Base-by-base conservation (phyloP, 2,113 vertebrate species). In the Hucho hucho region DNA sequence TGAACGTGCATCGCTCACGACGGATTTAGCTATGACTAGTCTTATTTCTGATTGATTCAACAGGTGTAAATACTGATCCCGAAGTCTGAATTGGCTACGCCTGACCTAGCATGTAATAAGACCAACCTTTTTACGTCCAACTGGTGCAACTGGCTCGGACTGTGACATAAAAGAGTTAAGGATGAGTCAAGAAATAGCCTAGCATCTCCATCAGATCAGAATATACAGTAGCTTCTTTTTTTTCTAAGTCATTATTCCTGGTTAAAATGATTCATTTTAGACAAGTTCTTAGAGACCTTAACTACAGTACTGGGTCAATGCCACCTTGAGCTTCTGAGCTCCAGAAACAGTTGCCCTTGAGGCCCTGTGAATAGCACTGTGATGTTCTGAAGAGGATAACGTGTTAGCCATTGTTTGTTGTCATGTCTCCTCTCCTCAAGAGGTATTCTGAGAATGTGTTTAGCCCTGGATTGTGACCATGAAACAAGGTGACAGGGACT, bases 391-490 rank as follows among this genome's bases (percentile, higher is more conserved):
- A 49, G 47, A 49, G 47, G 47, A 49, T 32, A 32, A 32, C 32
- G 6, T 32, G 32, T 32, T 49, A 14, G 47, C 9, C 47, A 49
- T 59, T 59, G 14, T 6, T 59, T 59, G 56, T 20, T 20, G 56
- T 59, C 16, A 18, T 61, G 5, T 22, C 6, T 61, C 4, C 13
- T 56, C 49, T n/a, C 58, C n/a, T 61, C 58, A 22, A 61, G n/a
- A 61, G 58, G 4, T 61, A 22, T 61, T 61, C n/a, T n/a, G 58
- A 61, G 58, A 61, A 61, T 61, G 58, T 61, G 20, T 61, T 61
- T 61, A 22, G 18, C 58, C 3, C 7, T 61, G 58, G n/a, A 61
- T 61, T 22, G 7, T 22, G 5, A 16, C 58, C 58, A 67, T 67
- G 64, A 20, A 65, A 65, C 64, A 65, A 29, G 64, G 18, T 29